These are phyloP conservation scores for Cylindroiulus punctatus DNA, from an alignment of 2,888 invertebrate genomes.

Conservation along the genomic window DNA sequence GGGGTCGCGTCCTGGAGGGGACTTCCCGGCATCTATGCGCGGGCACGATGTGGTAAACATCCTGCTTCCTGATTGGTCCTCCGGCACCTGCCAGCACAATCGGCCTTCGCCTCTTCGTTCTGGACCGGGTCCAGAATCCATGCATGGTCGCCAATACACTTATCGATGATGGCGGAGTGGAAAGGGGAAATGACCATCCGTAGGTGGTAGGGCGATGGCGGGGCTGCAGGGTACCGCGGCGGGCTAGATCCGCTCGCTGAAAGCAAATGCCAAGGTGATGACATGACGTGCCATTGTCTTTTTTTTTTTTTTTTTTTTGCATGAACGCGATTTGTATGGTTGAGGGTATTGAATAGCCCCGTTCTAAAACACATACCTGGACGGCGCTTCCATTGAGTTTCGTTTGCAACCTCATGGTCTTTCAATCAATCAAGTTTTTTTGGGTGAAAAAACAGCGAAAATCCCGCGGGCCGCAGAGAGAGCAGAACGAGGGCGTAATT, in stretches of 20 bases:
- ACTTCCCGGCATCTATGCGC: too few species aligned
- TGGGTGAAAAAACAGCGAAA: constrained; percentile 2
- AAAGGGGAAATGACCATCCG: not conserved
- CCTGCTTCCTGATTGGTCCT: too few species aligned
- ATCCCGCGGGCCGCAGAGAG: not conserved
- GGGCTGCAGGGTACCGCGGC: too few species aligned
- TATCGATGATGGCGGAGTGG: not conserved
- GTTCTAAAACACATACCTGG: constrained; percentile 37
- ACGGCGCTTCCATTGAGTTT: constrained; percentile 34
- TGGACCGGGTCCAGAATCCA: too few species aligned
- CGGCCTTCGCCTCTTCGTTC: too few species aligned
- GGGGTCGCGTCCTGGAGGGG: too few species aligned
- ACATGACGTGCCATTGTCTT: constrained; percentile 20
- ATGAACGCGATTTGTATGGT: not conserved
- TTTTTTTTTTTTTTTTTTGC: not conserved
- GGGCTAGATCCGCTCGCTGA: not conserved
- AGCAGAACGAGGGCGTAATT: constrained; percentile 34
- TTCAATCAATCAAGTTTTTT: constrained; percentile 30
- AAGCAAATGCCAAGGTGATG: constrained; percentile 38
- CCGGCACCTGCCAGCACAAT: too few species aligned
- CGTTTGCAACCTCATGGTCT: constrained; percentile 42
- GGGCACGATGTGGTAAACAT: too few species aligned
- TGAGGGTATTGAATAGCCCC: constrained; percentile 1
- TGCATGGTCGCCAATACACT: too few species aligned
- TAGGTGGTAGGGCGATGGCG: not conserved